These are phyloP conservation scores for Octodon degus DNA, from an alignment of 2,113 vertebrate species.

Conservation along the genomic window DNA sequence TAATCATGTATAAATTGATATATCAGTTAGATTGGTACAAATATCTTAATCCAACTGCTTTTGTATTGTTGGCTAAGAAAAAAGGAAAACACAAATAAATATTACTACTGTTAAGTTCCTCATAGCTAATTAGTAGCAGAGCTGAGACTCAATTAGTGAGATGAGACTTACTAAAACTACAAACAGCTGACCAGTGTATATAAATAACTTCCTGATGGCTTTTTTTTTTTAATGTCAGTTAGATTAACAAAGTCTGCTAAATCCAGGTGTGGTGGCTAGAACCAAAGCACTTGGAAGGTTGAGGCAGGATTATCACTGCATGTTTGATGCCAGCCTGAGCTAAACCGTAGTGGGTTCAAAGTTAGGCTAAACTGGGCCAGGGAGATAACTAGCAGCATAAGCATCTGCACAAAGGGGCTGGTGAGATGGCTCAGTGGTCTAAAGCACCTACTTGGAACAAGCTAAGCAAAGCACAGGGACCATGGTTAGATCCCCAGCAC, in stretches of 20 bases:
- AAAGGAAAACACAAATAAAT: slow-evolving; percentile 19
- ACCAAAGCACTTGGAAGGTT: too few relatives aligned
- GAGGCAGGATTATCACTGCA: too few relatives aligned
- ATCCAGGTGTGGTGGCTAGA: too few relatives aligned
- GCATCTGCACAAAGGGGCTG: too few relatives aligned
- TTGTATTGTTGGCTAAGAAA: neutral
- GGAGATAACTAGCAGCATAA: too few relatives aligned
- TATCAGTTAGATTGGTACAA: neutral
- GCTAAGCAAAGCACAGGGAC: too few relatives aligned
- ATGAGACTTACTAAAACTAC: neutral
- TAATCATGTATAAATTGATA: neutral
- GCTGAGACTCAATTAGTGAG: neutral
- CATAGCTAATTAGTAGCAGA: slow-evolving; percentile 25
- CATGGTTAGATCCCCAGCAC: too few relatives aligned
- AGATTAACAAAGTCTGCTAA: neutral
- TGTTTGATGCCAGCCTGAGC: too few relatives aligned
- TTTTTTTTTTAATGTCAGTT: neutral
- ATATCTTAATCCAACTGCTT: neutral
- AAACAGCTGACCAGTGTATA: neutral
- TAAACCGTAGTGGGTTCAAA: too few relatives aligned
- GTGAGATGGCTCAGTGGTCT: too few relatives aligned
- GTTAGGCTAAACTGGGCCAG: too few relatives aligned
- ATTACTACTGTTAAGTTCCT: neutral
- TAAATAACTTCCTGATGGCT: slow-evolving; percentile 36
- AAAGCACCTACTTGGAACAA: too few relatives aligned